Evolutionary conservation across 2,113 vertebrate genomes (phyloP).

Genomic region (Oryzias woworae): DNA sequence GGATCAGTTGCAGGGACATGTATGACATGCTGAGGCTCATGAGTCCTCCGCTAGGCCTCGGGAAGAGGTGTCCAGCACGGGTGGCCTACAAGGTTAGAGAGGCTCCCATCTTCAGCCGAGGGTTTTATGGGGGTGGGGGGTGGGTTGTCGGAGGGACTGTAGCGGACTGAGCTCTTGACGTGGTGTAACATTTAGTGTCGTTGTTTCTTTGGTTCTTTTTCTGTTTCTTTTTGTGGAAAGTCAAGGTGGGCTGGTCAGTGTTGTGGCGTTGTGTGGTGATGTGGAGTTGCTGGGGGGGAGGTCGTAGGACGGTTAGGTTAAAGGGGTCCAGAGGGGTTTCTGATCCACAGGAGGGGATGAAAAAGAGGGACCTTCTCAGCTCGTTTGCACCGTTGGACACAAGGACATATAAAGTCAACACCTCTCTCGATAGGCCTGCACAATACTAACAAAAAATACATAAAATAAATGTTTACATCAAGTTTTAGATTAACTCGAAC

Average conservation of each 20-base stretch:
- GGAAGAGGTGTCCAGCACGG: slow-evolving; percentile 96
- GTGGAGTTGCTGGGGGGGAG: slow-evolving; percentile 40
- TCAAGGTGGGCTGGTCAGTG: slow-evolving; percentile 69
- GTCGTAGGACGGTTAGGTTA: slow-evolving; percentile 38
- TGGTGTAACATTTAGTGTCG: slow-evolving; percentile 77
- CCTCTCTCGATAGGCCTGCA: background rate
- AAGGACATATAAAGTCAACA: slow-evolving; percentile 5
- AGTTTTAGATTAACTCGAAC: no score
- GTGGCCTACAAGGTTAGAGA: slow-evolving; percentile 96
- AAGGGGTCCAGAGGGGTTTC: slow-evolving; percentile 19
- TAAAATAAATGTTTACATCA: no score
- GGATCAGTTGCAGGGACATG: slow-evolving; percentile 98
- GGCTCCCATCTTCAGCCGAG: slow-evolving; percentile 55
- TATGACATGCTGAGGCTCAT: slow-evolving; percentile 98
- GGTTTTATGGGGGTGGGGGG: slow-evolving; percentile 37
- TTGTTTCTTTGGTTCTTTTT: slow-evolving; percentile 70
- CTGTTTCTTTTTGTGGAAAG: slow-evolving; percentile 61
- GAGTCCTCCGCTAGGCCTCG: slow-evolving; percentile 95
- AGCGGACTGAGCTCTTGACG: slow-evolving; percentile 49
- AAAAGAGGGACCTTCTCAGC: slow-evolving; percentile 80
- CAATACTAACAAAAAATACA: no score
- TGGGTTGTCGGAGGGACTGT: background rate
- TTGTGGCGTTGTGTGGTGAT: slow-evolving; percentile 72
- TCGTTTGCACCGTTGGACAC: slow-evolving; percentile 71
- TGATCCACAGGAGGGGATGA: slow-evolving; percentile 79